Conservation (phyloP, 2,888 invertebrate species). For the Eristalis intricaria region DNA sequence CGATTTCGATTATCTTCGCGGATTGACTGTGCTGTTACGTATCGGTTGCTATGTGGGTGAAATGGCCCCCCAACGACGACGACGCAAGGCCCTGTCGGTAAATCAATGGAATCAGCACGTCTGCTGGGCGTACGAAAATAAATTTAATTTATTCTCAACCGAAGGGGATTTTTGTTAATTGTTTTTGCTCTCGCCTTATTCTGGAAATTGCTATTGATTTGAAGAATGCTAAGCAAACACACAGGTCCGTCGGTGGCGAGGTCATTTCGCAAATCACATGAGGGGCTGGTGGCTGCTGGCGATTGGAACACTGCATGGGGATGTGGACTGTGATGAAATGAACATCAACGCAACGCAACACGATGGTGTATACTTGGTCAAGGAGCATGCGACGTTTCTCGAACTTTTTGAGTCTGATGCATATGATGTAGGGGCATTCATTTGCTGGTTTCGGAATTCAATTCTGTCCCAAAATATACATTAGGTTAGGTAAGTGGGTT, state of each 20-base stretch:
- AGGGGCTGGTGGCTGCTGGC: not conserved
- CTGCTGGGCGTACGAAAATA: constrained; percentile 11
- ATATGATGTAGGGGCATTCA: too few relatives aligned
- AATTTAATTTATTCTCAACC: constrained; percentile 1
- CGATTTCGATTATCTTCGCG: not conserved
- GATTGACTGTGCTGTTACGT: not conserved
- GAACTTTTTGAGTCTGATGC: too few relatives aligned
- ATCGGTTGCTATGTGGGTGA: not conserved
- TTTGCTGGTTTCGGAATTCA: too few relatives aligned
- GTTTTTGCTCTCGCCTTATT: not conserved
- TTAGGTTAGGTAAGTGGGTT: too few relatives aligned
- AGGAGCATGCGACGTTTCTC: too few relatives aligned
- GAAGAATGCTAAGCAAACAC: not conserved
- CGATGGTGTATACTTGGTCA: too few relatives aligned
- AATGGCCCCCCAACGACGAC: not conserved
- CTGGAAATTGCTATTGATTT: not conserved
- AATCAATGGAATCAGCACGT: constrained; percentile 6
- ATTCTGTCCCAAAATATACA: too few relatives aligned
- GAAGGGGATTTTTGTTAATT: not conserved
- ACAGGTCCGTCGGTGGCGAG: not conserved
- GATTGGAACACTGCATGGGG: not conserved
- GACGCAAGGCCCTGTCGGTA: not conserved
- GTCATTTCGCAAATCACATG: not conserved
- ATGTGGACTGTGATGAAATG: not conserved
- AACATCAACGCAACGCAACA: too few relatives aligned